Base-by-base conservation (phyloP, 2,113 vertebrate genomes). In the Pluvianellus socialis region DNA sequence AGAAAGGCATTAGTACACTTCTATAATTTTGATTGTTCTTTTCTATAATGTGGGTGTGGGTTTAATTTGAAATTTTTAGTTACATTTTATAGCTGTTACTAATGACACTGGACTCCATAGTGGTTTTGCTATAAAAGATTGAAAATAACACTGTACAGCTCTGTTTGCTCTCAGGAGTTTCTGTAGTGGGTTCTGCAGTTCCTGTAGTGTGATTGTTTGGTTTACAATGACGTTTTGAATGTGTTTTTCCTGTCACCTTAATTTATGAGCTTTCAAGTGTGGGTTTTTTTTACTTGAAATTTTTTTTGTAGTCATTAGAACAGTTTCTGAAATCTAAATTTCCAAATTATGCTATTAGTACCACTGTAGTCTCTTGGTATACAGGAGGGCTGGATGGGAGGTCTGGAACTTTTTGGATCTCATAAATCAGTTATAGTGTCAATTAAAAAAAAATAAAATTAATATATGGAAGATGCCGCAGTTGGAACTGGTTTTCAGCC, bases 1-100 rank as follows among this genome's bases (percentile, higher is more conserved):
- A 96, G 93, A 94, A 98, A 98, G 92, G 62, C 96, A 91, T 96
- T 89, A 9, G 3, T 84, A 16, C 81, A 55, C 23, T 85, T 53
- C 44, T 79, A 11, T 59, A 61, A 63, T 89, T 91, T 73, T 96
- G 72, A 76, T 55, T 77, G 30, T 40, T 90, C 85, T 93, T 2
- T 84, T 81, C n/a, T 83, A 0, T 79, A 56, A 18, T 5, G 28
- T 0, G 2, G 24, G 33, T 5, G 2, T 89, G 24, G 58, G 11
- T 53, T 79, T 91, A 72, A 53, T 58, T 27, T 85, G 74, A 61
- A 9, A 44, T 28, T 61, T 79, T 52, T 68, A 24, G 18, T 81
- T 85, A 52, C 4, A 17, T 61, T 84, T 73, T 66, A 32, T 17
- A 56, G 35, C 30, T 82, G 28, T 84, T 94, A 23, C 62, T 75